Evolutionary conservation across 2,113 vertebrate genomes (phyloP).

Genomic region (Formicarius rufipectus): DNA sequence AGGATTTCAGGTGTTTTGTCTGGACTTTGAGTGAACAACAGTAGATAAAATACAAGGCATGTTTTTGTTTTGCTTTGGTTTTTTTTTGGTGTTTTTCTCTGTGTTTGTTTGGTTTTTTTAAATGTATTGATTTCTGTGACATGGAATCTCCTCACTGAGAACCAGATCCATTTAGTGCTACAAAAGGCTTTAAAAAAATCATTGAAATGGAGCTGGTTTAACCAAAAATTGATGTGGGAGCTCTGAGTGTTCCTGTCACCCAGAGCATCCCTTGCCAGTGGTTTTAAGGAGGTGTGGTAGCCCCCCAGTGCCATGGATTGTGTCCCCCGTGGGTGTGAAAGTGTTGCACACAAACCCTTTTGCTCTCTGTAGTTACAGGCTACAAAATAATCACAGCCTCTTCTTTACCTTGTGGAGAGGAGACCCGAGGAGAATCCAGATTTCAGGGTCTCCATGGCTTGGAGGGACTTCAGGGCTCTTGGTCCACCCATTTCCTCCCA

Average conservation of each 20-base stretch:
- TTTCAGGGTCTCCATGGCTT: not conserved
- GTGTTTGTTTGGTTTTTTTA: not conserved
- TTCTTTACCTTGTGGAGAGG: not conserved
- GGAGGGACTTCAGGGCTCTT: not conserved
- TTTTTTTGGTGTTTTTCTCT: not conserved
- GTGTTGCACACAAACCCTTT: not conserved
- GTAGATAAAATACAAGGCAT: not conserved
- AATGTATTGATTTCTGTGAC: not conserved
- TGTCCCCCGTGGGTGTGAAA: rapidly evolving
- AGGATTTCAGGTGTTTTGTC: not conserved
- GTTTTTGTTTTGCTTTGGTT: not conserved
- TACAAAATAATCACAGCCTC: not conserved
- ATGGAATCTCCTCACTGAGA: not conserved
- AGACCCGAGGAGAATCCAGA: rapidly evolving
- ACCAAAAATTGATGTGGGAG: not conserved
- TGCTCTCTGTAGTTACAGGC: not conserved
- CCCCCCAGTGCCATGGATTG: rapidly evolving
- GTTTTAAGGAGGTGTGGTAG: not conserved
- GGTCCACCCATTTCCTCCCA: not conserved
- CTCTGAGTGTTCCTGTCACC: not conserved
- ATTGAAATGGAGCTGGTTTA: not conserved
- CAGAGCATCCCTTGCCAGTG: rapidly evolving
- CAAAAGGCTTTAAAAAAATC: not conserved
- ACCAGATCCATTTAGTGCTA: not conserved
- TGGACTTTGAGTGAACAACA: not conserved